phyloP scores from a whole-genome alignment of 1,140 invertebrate species.

The Sycophaga agraensis region DNA sequence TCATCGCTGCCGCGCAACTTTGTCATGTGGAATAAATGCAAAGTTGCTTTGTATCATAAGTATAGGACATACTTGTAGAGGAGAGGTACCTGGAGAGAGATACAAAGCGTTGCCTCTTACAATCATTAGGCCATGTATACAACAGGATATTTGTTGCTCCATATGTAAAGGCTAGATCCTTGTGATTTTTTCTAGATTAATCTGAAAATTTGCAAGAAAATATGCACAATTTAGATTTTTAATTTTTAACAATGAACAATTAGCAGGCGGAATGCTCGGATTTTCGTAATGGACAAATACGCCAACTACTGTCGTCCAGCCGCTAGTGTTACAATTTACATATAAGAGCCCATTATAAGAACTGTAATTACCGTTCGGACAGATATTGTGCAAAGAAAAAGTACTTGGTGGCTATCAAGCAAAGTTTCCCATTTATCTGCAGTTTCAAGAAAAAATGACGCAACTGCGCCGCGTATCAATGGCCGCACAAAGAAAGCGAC shows the following conservation, averaged over 20 bases:
- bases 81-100: too few relatives aligned
- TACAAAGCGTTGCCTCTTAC: too few relatives aligned
- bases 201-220: too few relatives aligned
- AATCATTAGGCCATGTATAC: too few relatives aligned
- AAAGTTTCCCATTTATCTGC: constrained; percentile 4
- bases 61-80: too few relatives aligned
- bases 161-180: too few relatives aligned
- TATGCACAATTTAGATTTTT: background rate
- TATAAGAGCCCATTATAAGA: constrained; percentile 11
- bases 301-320: background rate
- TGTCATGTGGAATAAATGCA: too few relatives aligned
- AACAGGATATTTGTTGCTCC: too few relatives aligned
- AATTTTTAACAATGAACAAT: constrained; percentile 18
- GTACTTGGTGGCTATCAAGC: background rate
- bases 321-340: constrained; percentile 6
- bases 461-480: background rate
- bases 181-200: too few relatives aligned
- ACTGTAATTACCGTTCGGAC: constrained; percentile 7
- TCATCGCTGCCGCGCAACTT: too few relatives aligned
- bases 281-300: too few relatives aligned
- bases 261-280: background rate
- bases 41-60: too few relatives aligned
- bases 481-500: background rate
- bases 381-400: constrained; percentile 5
- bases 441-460: constrained; percentile 1